Base-by-base conservation (phyloP, 2,797 vertebrate species). In the Scolopax rusticola region DNA sequence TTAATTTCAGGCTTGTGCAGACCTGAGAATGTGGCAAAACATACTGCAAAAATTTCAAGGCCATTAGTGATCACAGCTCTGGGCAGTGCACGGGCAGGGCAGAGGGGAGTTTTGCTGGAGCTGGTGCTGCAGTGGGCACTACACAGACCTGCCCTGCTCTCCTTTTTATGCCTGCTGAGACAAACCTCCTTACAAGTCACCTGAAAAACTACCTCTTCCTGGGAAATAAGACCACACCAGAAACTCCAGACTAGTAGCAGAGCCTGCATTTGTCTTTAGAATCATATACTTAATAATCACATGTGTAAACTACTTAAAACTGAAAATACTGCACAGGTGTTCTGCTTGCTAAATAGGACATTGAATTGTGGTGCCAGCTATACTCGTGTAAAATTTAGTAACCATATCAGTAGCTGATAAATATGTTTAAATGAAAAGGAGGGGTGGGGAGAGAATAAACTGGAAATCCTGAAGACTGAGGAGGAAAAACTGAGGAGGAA, bases 401-500 rank as follows among this genome's bases (percentile, higher is more conserved):
- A 38, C 43, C 13, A 3, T 24, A 25, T 40, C 2, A 65, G 30
- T 4, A 53, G 11, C 13, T 57, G 60, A 75, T 21, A 61, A 84
- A 54, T 63, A n/a, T 0, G 3, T 36, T n/a, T 20, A 71, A 54
- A 75, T 5, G 2, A 40, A 84, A 74, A 60, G 13, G 20, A 23
- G 47, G 16, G 43, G 36, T 36, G 4, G 2, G 23, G 23, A 7
- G 4, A 1, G 1, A 38, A 30, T 28, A 36, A 4, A 1, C 4
- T 5, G 9, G 36, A 36, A 36, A 36, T 36, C 36, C 36, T 36
- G 36, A 36, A 36, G 36, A n/a, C 8, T 1, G 7, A 36, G 21
- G 43, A 51, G 30, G 63, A 89, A 67, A 41, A 64, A n/a, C 8
- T 1, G 7, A 36, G 21, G 43, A 51, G 30, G 63, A 89, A 67